These are phyloP conservation scores for Okapia johnstoni DNA, from an alignment of 2,113 vertebrate species.

Conservation along the genomic window DNA sequence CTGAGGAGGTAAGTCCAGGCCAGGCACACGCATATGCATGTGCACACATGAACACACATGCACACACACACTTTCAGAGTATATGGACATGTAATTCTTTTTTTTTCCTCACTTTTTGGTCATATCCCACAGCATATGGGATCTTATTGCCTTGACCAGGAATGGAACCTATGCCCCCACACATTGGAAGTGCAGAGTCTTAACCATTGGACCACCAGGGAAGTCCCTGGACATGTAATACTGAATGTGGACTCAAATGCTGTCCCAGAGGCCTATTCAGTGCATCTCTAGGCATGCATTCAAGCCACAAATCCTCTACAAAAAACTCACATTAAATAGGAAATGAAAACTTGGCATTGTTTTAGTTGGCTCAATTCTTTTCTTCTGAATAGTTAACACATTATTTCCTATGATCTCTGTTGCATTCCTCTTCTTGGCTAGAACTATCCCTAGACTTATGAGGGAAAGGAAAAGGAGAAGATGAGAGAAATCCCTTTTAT, in stretches of 20 bases:
- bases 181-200: neutral
- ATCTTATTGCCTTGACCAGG: neutral
- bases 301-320: neutral
- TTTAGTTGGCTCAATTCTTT: neutral
- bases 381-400: neutral
- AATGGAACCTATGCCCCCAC: neutral
- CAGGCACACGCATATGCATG: neutral
- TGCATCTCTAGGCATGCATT: neutral
- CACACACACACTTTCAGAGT: neutral
- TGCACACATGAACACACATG: neutral
- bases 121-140: neutral
- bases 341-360: neutral
- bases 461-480: neutral
- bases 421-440: neutral
- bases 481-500: neutral
- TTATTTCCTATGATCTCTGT: neutral
- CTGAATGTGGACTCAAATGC: neutral
- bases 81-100: neutral
- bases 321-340: neutral
- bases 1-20: neutral
- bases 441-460: neutral
- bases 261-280: neutral
- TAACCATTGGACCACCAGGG: neutral
- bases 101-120: neutral
- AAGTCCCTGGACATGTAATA: neutral